These are phyloP conservation scores for Myxocyprinus asiaticus DNA, from an alignment of 2,113 vertebrate species.

Conservation along the genomic window DNA sequence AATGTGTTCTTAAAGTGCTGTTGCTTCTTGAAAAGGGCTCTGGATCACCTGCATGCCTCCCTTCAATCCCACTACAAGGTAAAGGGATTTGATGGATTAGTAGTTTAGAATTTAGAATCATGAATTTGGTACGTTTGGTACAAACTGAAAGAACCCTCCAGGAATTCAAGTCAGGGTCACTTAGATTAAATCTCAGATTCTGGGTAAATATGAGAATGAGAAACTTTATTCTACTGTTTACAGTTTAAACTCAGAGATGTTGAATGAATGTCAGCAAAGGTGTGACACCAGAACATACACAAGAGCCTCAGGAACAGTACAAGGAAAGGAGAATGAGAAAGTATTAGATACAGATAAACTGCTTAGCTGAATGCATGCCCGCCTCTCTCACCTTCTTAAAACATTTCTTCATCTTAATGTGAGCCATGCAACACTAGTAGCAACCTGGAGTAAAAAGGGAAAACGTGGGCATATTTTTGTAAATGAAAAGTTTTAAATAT, in stretches of 20 bases:
- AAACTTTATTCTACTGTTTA: constrained; percentile 19
- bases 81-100: constrained; percentile 49
- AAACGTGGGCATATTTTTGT: constrained; percentile 63
- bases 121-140: constrained; percentile 40
- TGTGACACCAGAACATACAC: constrained; percentile 20
- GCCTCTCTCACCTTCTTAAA: constrained; percentile 33
- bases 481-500: constrained; percentile 57
- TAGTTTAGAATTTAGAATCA: constrained; percentile 47
- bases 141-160: not conserved
- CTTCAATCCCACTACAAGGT: constrained; percentile 20
- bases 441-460: constrained; percentile 46
- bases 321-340: constrained; percentile 5
- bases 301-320: constrained; percentile 38
- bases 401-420: constrained; percentile 53
- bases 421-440: constrained; percentile 62
- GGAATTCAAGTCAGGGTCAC: constrained; percentile 23
- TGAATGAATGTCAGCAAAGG: constrained; percentile 7
- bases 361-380: constrained; percentile 35
- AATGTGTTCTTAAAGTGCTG: constrained; percentile 17
- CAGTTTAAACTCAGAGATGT: constrained; percentile 32
- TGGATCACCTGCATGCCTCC: constrained; percentile 55
- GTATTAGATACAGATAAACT: not conserved
- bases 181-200: constrained; percentile 2
- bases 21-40: constrained; percentile 51
- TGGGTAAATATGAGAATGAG: constrained; percentile 7